Percentiles rank a stretch among this genome's conserved stretches.
Evolutionary conservation across 1,140 invertebrate species (phyloP).

Genomic region (Drosophila kohkoa): DNA sequence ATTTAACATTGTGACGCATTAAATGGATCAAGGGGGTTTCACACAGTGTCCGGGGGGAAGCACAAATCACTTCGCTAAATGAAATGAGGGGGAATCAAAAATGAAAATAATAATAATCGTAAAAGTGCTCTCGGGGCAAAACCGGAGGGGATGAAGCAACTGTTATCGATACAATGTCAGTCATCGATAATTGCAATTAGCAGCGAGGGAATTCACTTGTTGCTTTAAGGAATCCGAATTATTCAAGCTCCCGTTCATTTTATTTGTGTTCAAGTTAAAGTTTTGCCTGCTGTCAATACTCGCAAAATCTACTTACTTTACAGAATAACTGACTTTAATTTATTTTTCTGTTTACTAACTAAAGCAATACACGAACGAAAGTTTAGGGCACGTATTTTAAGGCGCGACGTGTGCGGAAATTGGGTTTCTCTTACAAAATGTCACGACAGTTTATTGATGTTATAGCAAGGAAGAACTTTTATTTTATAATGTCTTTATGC

Average conservation of each 20-base stretch:
- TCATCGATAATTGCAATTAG: not conserved
- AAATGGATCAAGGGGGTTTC: slow-evolving; percentile 22
- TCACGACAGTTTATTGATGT: too few relatives aligned
- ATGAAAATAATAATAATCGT: slow-evolving; percentile 48
- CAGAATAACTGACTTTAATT: not conserved
- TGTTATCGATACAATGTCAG: too few relatives aligned
- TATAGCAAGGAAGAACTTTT: too few relatives aligned
- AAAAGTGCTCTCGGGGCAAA: slow-evolving; percentile 9
- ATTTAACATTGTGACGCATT: slow-evolving; percentile 69
- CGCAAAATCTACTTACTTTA: not conserved
- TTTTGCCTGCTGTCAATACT: not conserved
- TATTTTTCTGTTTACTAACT: not conserved
- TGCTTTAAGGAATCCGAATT: too few relatives aligned
- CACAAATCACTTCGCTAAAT: slow-evolving; percentile 3
- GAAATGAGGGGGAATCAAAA: slow-evolving; percentile 36
- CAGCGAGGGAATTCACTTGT: too few relatives aligned
- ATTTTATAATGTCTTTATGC: too few relatives aligned
- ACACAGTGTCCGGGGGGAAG: not conserved
- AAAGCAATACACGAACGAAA: not conserved
- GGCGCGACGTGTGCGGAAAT: not conserved
- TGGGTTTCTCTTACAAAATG: not conserved
- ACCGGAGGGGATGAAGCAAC: not conserved
- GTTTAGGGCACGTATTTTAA: not conserved
- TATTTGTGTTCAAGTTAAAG: too few relatives aligned
- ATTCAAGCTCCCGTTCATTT: too few relatives aligned